Conservation (phyloP, 2,888 invertebrate genomes). For the Nephrotoma flavescens region DNA sequence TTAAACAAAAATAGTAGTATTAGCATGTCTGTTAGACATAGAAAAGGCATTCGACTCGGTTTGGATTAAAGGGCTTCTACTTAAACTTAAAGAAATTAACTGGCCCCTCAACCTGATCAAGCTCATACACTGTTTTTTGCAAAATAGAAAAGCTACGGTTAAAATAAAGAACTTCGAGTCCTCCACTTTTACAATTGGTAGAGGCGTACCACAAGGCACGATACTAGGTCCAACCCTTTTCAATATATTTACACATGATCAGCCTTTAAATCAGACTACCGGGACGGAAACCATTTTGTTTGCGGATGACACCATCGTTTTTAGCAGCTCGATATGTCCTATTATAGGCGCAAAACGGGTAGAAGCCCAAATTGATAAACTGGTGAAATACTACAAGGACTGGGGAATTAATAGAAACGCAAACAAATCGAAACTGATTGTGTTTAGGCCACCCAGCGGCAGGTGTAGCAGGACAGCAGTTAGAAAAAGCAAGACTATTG, state of each 20-base stretch:
- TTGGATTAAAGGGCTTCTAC: not conserved
- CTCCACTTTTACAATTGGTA: not conserved
- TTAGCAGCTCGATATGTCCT: not conserved
- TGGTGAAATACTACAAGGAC: not conserved
- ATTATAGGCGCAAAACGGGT: not conserved
- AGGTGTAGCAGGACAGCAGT: not conserved
- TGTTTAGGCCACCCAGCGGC: not conserved
- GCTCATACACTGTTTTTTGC: not conserved
- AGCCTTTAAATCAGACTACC: not conserved
- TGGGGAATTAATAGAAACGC: not conserved
- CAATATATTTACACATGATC: not conserved
- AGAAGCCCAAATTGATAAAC: not conserved
- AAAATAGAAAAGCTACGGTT: not conserved
- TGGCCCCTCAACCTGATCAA: not conserved
- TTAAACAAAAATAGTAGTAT: not conserved
- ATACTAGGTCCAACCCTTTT: not conserved
- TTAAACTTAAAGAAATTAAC: not conserved
- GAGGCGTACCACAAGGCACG: not conserved
- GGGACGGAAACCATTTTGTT: not conserved
- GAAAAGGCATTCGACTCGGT: not conserved
- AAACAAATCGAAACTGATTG: not conserved
- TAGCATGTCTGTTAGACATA: not conserved
- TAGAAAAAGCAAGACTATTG: not conserved
- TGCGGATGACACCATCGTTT: not conserved
- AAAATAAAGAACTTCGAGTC: not conserved